A percentile compares a stretch with the other conserved stretches of the same genome.
phyloP scores from a whole-genome alignment of 2,888 invertebrate genomes.

The Melinopterus prodromus region DNA sequence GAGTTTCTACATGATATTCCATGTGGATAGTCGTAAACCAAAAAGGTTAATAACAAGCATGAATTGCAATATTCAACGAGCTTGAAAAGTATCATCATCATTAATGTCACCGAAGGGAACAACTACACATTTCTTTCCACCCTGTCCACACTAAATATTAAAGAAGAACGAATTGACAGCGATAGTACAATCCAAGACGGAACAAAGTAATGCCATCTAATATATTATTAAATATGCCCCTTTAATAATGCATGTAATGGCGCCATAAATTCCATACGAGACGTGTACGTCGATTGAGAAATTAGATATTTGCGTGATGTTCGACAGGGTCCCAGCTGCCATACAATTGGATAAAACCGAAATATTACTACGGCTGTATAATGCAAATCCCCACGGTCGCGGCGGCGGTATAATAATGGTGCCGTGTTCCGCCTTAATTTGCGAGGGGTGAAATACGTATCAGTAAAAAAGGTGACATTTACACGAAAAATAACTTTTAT shows the following conservation, averaged over 20 bases:
- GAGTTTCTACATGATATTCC: too few species aligned
- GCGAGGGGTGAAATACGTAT: neutral
- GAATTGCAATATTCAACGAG: too few species aligned
- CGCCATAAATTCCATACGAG: neutral
- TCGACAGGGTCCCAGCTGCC: slow-evolving; percentile 4
- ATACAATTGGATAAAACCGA: slow-evolving; percentile 4
- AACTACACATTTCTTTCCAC: too few species aligned
- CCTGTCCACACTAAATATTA: neutral
- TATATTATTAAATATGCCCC: neutral
- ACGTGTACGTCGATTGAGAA: neutral
- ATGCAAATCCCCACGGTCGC: neutral
- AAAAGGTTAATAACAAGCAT: too few species aligned
- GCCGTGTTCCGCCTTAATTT: slow-evolving; percentile 4
- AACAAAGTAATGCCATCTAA: neutral
- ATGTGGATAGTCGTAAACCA: too few species aligned
- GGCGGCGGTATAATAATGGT: neutral
- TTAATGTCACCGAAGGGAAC: too few species aligned
- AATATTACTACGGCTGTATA: neutral
- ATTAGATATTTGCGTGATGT: neutral
- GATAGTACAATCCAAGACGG: neutral
- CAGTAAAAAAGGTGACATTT: slow-evolving; percentile 4
- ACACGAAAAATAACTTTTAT: slow-evolving; percentile 4
- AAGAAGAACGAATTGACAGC: neutral
- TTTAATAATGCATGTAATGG: neutral
- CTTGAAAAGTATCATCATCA: too few species aligned